These are phyloP conservation scores for Catharus ustulatus DNA, from an alignment of 2,797 vertebrate genomes.

Conservation along the genomic window DNA sequence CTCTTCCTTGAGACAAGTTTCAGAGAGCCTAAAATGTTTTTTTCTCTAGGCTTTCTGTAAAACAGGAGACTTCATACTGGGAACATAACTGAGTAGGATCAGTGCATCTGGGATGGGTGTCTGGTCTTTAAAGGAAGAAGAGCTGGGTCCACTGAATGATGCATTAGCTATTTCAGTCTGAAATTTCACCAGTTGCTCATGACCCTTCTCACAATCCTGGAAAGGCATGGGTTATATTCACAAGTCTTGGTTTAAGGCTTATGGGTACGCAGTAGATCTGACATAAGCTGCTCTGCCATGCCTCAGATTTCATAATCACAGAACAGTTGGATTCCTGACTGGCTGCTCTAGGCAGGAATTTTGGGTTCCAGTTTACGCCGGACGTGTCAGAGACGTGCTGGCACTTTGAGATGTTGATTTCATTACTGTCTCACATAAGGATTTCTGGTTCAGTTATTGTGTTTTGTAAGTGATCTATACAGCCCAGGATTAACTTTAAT, in stretches of 20 bases:
- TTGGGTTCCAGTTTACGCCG: conserved; percentile 57
- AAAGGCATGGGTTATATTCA: conserved; percentile 64
- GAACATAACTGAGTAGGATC: background rate
- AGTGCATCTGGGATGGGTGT: background rate
- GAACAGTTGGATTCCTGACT: conserved; percentile 62
- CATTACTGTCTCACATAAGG: conserved; percentile 70
- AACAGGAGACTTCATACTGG: background rate
- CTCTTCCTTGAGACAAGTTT: background rate
- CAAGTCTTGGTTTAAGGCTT: conserved; percentile 64
- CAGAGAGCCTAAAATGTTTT: background rate
- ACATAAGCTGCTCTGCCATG: conserved; percentile 66
- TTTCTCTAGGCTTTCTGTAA: background rate
- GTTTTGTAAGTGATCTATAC: conserved; percentile 76
- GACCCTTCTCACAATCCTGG: conserved; percentile 53
- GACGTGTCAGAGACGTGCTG: conserved; percentile 56
- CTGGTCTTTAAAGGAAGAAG: conserved; percentile 53
- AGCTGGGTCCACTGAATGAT: conserved; percentile 25
- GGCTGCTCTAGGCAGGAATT: conserved; percentile 48
- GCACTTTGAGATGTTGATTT: conserved; percentile 65
- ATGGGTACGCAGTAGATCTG: conserved; percentile 52
- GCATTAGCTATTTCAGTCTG: conserved; percentile 58
- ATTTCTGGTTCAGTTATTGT: conserved; percentile 76
- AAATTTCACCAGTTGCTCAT: conserved; percentile 58
- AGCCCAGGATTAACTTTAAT: conserved; percentile 76
- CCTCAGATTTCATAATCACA: conserved; percentile 68